Evolutionary conservation across 2,888 invertebrate genomes (phyloP).

Genomic region (Chydorus sphaericus): DNA sequence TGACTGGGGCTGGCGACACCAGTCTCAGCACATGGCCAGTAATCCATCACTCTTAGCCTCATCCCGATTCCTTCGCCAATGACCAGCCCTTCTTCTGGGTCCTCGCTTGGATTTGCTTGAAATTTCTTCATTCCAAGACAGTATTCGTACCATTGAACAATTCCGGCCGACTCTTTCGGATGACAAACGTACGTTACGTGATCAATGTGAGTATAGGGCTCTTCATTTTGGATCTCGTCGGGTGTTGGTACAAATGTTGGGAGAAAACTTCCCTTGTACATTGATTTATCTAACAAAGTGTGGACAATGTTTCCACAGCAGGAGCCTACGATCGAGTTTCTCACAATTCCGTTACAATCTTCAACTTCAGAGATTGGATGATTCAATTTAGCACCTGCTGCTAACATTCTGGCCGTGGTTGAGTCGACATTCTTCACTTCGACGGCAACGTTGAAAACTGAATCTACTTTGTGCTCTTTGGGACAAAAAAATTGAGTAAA

Average conservation of each 20-base stretch:
- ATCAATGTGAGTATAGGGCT: slow-evolving; percentile 26
- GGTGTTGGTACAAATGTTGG: slow-evolving; percentile 26
- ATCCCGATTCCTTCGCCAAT: slow-evolving; percentile 29
- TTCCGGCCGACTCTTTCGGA: slow-evolving; percentile 25
- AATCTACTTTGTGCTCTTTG: slow-evolving; percentile 23
- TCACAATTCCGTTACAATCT: slow-evolving; percentile 26
- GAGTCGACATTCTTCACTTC: slow-evolving; percentile 26
- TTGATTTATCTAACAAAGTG: slow-evolving; percentile 29
- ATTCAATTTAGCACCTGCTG: slow-evolving; percentile 24
- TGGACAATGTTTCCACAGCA: slow-evolving; percentile 33
- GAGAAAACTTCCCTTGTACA: slow-evolving; percentile 29
- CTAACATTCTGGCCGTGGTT: slow-evolving; percentile 18
- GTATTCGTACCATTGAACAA: slow-evolving; percentile 31
- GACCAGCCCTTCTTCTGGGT: slow-evolving; percentile 28
- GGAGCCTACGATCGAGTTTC: slow-evolving; percentile 28
- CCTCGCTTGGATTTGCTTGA: slow-evolving; percentile 26
- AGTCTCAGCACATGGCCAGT: slow-evolving; percentile 31
- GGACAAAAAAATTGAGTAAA: slow-evolving; percentile 22
- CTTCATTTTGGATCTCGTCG: neutral
- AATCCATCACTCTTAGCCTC: slow-evolving; percentile 32
- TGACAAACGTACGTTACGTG: slow-evolving; percentile 31
- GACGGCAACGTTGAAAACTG: slow-evolving; percentile 32
- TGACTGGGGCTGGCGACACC: slow-evolving; percentile 19
- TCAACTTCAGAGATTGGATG: slow-evolving; percentile 22
- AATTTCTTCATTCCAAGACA: slow-evolving; percentile 32